A percentile compares a stretch with the other conserved stretches of the same genome.
Evolutionary conservation across 2,113 vertebrate species (phyloP).

Genomic region (Pygoscelis antarcticus): DNA sequence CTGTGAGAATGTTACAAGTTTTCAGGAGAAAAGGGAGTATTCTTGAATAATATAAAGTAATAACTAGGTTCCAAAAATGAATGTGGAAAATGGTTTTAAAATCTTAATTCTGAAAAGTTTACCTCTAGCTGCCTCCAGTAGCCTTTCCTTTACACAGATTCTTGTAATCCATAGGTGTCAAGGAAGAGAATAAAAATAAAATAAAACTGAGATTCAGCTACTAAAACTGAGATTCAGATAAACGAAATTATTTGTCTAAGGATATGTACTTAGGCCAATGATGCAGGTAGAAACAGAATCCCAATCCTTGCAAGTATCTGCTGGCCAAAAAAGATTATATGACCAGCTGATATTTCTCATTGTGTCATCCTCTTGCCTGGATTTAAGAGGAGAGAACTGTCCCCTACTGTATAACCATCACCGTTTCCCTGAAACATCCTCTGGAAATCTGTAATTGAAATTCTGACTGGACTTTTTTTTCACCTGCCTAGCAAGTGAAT

Average conservation of each 20-base stretch:
- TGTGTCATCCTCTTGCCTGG: background rate
- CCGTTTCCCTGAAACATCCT: background rate
- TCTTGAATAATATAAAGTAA: background rate
- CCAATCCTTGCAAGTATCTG: background rate
- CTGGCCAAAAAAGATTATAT: background rate
- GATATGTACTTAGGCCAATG: background rate
- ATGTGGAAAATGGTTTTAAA: background rate
- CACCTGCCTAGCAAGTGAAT: background rate
- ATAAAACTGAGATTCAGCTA: background rate
- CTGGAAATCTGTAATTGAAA: background rate
- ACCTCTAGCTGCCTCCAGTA: background rate
- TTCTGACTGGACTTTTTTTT: background rate
- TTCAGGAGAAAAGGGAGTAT: background rate
- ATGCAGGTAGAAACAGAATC: background rate
- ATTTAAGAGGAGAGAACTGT: background rate
- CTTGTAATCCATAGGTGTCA: background rate
- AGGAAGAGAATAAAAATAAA: background rate
- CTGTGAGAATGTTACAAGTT: background rate
- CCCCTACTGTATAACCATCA: background rate
- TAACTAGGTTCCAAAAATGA: background rate
- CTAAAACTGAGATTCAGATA: background rate
- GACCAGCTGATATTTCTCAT: background rate
- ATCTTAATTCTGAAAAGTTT: background rate
- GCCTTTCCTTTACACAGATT: background rate
- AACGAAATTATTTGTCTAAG: background rate